Conservation (phyloP, 2,113 vertebrate genomes). For the Leptocoma aspasia region DNA sequence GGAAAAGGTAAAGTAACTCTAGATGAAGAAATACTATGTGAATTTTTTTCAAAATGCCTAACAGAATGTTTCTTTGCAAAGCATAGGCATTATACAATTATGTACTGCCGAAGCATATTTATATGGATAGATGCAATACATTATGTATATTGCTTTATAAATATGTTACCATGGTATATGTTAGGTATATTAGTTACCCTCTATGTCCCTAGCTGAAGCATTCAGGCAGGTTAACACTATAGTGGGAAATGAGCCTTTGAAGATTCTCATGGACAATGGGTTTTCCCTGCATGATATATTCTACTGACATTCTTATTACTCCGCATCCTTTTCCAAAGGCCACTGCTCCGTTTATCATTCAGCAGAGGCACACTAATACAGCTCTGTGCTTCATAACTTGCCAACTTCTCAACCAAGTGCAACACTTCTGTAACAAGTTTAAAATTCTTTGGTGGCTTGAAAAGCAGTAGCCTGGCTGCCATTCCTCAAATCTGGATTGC, state of each 20-base stretch:
- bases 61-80: neutral
- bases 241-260: neutral
- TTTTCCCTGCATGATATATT: neutral
- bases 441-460: neutral
- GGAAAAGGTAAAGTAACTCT: slow-evolving; percentile 2
- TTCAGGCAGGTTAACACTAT: neutral
- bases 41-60: neutral
- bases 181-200: neutral
- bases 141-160: neutral
- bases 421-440: neutral
- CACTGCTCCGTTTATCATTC: neutral
- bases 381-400: neutral
- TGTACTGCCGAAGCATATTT: neutral
- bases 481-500: neutral
- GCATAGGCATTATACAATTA: neutral
- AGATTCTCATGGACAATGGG: neutral
- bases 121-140: neutral
- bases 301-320: neutral
- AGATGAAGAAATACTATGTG: neutral
- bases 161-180: neutral
- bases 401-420: neutral
- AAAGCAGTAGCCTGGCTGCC: neutral
- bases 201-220: neutral
- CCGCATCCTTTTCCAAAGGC: neutral
- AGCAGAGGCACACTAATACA: neutral